Evolutionary conservation across 2,888 invertebrate species (phyloP), one percentile per base, ranked within the genome.

Genomic region (Plagodis pulveraria): DNA sequence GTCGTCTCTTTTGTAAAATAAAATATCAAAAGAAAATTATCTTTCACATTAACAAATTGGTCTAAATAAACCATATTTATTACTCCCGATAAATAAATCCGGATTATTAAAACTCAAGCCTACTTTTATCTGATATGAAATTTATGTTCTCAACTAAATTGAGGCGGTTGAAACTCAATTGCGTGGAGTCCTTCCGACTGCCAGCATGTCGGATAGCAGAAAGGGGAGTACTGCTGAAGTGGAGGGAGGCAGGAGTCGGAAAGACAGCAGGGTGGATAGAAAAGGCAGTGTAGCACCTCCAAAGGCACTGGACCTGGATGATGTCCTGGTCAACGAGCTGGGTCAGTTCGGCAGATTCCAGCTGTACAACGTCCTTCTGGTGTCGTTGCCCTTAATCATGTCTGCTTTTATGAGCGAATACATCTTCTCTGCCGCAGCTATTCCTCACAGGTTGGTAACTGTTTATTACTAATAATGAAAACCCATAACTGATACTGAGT

Each of bases 281-380:
- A 47, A 41, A 12, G 46, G 46, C 62, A 73, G 75, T 36, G 59
- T 54, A 65, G 22, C 52, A 54, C 8, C 65, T 57, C 44, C 47
- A 9, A 76, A 77, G 56, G 71, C 76, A 0, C 33, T 84, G 11
- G 84, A 93, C 51, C 78, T 94, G 62, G 94, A 94, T 65, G 82
- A 89, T 50, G 87, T 94, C 53, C 77, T 94, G 56, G 78, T 86
- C 6, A 84, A 87, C 45, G 92, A 94, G 70, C 70, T 95, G 64
- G 95, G 95, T 0, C 94, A 95, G 77, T 94, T 95, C 65, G 95
- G 95, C 9, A 89, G 89, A 65, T 96, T 94, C 80, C 96, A 96
- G 83, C 73, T 94, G 33, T 76, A 89, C 35, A 94, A 94, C 62
- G 94, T 95, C 62, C 54, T 91, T 40, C 80, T 96, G 58, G 94